Base-by-base conservation (phyloP, 1,140 invertebrate genomes). In the Trichonephila inaurata region DNA sequence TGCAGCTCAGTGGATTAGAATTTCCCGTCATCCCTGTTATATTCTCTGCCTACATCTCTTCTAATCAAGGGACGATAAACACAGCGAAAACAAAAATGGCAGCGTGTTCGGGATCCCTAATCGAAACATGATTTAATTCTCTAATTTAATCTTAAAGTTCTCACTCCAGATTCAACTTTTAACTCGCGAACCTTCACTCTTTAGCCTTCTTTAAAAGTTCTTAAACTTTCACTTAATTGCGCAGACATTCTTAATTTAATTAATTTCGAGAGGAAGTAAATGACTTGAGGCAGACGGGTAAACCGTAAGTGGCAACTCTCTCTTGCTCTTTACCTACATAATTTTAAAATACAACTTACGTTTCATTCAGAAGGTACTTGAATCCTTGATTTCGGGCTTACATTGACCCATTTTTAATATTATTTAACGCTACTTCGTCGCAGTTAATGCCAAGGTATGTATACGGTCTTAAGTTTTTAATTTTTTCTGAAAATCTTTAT, bases 91-190 rank as follows among this genome's bases (percentile, higher is more conserved):
- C 33, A 77, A 77, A 40, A 77, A 40, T 33, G 24, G 24, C 24
- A 33, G 28, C 12, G 24, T 16, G 72, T 33, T 33, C 33, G 33
- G 33, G 28, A 77, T 28, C 12, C 28, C 28, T 77, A 77, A 77
- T 77, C 33, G 72, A 33, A 28, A 33, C 72, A 77, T 77, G 33
- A 77, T 77, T 51, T 77, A 77, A 40, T 77, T 77, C 72, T 28
- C 33, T 77, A 77, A 77, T 77, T 77, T 77, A 77, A 77, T 77
- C 72, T 77, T 77, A 77, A 77, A 77, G 72, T 77, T 77, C 72
- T 12, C 72, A 40, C 33, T 77, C 72, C 19, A 5, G 18, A 40
- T 77, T 77, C 72, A 77, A 33, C 72, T 28, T 28, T 77, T 77
- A 77, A 77, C 72, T 77, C 72, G 19, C 18, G 72, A 77, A 51